A percentile compares a stretch with the other conserved stretches of the same genome.
These are phyloP conservation scores for Podarcis lilfordi DNA, from an alignment of 2,797 vertebrate genomes.

Conservation along the genomic window DNA sequence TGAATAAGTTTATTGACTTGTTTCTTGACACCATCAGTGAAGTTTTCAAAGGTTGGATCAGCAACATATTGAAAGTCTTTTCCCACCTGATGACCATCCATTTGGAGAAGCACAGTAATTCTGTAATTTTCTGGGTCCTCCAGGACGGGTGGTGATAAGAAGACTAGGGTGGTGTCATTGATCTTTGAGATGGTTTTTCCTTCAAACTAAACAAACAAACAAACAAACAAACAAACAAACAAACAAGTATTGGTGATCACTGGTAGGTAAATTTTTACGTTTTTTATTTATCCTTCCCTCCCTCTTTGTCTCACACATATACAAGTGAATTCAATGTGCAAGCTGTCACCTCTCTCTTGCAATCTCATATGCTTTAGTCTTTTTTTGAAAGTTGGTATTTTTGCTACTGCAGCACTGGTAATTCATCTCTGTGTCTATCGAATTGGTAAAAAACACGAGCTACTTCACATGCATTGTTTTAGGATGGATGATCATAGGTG, in stretches of 20 bases:
- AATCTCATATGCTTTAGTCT: background rate
- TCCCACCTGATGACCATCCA: conserved; percentile 84
- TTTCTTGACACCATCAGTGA: conserved; percentile 87
- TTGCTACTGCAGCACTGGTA: background rate
- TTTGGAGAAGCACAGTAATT: conserved; percentile 81
- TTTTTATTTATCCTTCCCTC: background rate
- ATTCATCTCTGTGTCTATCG: background rate
- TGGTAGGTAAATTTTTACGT: background rate
- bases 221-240: conserved; percentile 45
- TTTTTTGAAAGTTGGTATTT: background rate
- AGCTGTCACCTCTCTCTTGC: background rate
- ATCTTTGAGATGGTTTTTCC: conserved; percentile 72
- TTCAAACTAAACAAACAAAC: conserved; percentile 63
- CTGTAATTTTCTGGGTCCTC: conserved; percentile 79
- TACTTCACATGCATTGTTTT: background rate
- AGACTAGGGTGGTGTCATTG: conserved; percentile 87
- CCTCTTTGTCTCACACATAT: too few species aligned
- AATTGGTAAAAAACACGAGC: background rate
- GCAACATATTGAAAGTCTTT: conserved; percentile 87
- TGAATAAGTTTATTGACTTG: conserved; percentile 85
- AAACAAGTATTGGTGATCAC: background rate
- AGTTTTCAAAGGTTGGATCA: conserved; percentile 86
- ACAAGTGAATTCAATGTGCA: background rate
- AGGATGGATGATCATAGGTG: background rate
- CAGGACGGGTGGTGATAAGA: conserved; percentile 84